Conservation (phyloP, 2,113 vertebrate genomes). For the Odontophorus gujanensis region DNA sequence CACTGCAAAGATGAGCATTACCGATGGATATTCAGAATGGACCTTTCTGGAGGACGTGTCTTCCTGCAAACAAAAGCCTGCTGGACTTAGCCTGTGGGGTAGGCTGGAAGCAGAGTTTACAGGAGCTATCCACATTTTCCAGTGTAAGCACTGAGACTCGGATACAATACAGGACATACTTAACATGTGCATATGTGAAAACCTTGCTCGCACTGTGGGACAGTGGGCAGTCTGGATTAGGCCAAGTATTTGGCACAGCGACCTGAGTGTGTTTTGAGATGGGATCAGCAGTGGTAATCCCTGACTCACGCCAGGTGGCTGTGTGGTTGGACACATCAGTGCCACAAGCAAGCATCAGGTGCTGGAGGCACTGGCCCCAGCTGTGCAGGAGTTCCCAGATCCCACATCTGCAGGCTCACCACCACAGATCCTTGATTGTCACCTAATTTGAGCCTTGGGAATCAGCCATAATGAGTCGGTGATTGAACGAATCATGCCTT, state of each 20-base stretch:
- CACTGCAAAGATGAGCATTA: neutral
- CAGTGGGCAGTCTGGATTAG: neutral
- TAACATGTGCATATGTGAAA: neutral
- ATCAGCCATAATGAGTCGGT: constrained; percentile 52
- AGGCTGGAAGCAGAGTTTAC: neutral
- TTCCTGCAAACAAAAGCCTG: neutral
- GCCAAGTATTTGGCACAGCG: neutral
- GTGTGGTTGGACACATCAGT: rapidly evolving
- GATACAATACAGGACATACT: neutral
- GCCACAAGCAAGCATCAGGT: neutral
- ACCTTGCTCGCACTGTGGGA: neutral
- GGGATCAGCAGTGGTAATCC: neutral
- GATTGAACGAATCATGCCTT: constrained; percentile 54
- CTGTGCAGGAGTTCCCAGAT: neutral
- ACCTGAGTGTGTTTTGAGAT: neutral
- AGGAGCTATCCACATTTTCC: neutral
- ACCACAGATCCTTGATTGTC: constrained; percentile 45
- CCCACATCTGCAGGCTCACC: neutral
- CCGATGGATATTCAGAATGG: neutral
- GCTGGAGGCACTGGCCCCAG: neutral
- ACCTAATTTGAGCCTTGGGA: constrained; percentile 62
- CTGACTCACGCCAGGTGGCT: rapidly evolving
- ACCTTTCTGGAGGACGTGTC: neutral
- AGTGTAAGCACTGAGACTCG: neutral
- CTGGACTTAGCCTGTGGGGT: neutral